A percentile compares a stretch with the other conserved stretches of the same genome.
phyloP scores from a whole-genome alignment of 2,797 vertebrate species.

The Bradypodion ventrale region DNA sequence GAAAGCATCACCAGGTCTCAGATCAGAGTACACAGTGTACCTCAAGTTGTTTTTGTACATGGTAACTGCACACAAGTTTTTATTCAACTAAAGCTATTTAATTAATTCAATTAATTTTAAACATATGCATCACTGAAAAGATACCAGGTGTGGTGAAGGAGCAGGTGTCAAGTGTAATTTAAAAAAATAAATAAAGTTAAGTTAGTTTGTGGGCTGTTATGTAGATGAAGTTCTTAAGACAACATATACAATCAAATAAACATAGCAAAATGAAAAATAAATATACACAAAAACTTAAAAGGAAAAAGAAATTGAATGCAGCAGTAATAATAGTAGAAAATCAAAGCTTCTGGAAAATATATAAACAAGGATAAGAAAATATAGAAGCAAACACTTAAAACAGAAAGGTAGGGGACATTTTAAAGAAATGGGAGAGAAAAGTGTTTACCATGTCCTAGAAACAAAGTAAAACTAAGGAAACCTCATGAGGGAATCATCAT shows the following conservation, averaged over 20 bases:
- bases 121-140: conserved; percentile 20
- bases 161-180: not conserved
- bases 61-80: not conserved
- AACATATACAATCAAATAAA: not conserved
- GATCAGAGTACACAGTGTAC: conserved; percentile 52
- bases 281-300: not conserved
- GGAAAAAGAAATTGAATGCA: not conserved
- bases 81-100: conserved; percentile 24
- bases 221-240: not conserved
- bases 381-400: no score
- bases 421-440: no score
- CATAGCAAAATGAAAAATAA: not conserved
- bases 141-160: not conserved
- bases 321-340: not conserved
- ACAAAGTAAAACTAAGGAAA: no score
- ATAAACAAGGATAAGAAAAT: no score
- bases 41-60: conserved; percentile 51
- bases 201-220: not conserved
- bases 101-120: conserved; percentile 27
- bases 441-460: no score
- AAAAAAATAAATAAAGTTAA: not conserved
- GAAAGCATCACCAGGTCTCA: conserved; percentile 52
- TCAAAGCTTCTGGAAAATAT: not conserved
- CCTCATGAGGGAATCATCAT: no score
- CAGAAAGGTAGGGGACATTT: no score